Evolutionary conservation across 92 coral and sea anemone species (phyloP).

Genomic region (Phenganax subtilis): DNA sequence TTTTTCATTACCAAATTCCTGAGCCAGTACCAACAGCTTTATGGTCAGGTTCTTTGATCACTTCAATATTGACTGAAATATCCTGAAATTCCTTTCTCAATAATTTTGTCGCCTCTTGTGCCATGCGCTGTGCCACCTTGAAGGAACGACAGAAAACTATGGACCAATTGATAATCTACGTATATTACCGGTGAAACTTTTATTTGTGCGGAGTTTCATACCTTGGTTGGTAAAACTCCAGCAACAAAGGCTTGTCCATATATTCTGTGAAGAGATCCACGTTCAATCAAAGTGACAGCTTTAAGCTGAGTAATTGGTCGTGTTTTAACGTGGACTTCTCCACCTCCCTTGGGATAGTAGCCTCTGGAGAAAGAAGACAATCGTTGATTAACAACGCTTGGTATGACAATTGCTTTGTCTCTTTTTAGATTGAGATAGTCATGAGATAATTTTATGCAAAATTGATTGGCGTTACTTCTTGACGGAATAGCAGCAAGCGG

Average conservation of each 20-base stretch:
- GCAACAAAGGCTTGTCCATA: constrained; percentile 89
- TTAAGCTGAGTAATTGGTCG: constrained; percentile 63
- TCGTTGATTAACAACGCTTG: background rate
- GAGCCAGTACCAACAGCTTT: constrained; percentile 79
- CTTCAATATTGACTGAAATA: constrained; percentile 65
- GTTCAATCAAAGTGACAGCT: constrained; percentile 65
- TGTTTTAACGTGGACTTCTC: constrained; percentile 68
- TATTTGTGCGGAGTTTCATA: constrained; percentile 8
- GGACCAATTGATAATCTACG: no score
- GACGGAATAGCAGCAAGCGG: background rate
- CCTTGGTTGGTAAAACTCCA: constrained; percentile 84
- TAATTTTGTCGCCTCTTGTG: constrained; percentile 73
- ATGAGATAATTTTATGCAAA: no score
- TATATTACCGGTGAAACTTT: background rate
- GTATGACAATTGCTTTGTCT: background rate
- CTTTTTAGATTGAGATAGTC: background rate
- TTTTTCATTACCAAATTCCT: constrained; percentile 53
- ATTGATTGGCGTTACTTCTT: no score
- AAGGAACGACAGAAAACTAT: background rate
- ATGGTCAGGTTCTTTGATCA: constrained; percentile 61
- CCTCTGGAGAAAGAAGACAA: constrained; percentile 52
- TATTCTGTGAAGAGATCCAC: constrained; percentile 65
- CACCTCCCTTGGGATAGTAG: constrained; percentile 94
- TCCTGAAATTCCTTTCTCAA: constrained; percentile 55
- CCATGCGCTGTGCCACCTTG: constrained; percentile 86